Base-by-base conservation (phyloP, 2,797 vertebrate genomes). In the Danio kyathit region DNA sequence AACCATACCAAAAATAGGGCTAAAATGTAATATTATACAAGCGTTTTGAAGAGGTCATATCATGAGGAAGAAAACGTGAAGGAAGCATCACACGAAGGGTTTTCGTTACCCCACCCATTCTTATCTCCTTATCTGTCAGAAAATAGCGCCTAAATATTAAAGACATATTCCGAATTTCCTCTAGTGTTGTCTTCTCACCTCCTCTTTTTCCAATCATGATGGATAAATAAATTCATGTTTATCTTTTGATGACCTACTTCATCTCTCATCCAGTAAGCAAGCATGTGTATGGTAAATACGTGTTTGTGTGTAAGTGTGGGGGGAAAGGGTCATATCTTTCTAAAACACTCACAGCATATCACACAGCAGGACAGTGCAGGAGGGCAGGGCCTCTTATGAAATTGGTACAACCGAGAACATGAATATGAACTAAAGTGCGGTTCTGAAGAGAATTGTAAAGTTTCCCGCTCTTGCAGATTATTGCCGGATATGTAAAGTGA, bases 291-390 rank as follows among this genome's bases (percentile, higher is more conserved):
- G 44, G 29, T 57, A 56, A 41, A 17, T 59, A 54, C 44, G 38
- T 10, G 56, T 21, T 54, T 66, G 44, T 44, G 10, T 52, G 46
- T 5, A n/a, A 2, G 17, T 41, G 21, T 5, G 5, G 7, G 19
- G 41, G 7, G 10, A 2, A 17, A 41, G 44, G 11, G 67, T 41
- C 70, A 81, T 86, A 87, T 87, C 86, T 87, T 75, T 48, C 29
- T 43, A 43, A 80, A 86, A 86, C 86, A 87, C 52, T 54, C 59
- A 5, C 46, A 44, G 63, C 67, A 54, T 85, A 85, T 85, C 86
- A 78, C n/a, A 12, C 46, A 61, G 21, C 70, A 46, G 69, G 43
- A 11, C 63, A 5, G 81, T 48, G 10, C 82, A 61, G 65, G 14
- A 48, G 59, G 63, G 70, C 60, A 66, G 82, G 74, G 80, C 69